These are phyloP conservation scores for Papilio protenor DNA, from an alignment of 2,888 invertebrate genomes.

Conservation along the genomic window DNA sequence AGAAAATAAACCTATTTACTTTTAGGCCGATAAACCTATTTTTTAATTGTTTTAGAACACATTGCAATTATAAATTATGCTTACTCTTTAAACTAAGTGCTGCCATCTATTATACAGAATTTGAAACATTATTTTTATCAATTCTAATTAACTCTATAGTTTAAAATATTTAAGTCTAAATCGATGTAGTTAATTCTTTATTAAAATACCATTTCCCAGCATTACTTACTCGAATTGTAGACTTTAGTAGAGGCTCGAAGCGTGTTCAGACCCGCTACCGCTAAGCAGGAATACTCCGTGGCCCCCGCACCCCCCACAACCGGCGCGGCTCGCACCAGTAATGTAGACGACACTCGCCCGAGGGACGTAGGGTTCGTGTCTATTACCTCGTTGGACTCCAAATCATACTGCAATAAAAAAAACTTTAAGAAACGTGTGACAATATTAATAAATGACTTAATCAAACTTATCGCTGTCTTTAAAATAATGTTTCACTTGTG, in stretches of 20 bases:
- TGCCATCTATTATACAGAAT: neutral
- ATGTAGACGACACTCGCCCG: conserved; percentile 88
- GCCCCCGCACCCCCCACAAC: conserved; percentile 85
- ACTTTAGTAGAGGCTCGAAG: conserved; percentile 85
- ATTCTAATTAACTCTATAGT: neutral
- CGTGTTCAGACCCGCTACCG: conserved; percentile 85
- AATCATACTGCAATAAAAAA: conserved; percentile 80
- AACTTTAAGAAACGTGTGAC: neutral
- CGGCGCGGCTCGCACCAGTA: conserved; percentile 80
- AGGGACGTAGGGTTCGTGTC: conserved; percentile 83
- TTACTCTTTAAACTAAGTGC: neutral
- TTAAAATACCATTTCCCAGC: no score
- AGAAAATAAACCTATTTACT: neutral
- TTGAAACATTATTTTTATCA: neutral
- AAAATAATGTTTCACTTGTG: no score
- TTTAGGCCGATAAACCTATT: no score
- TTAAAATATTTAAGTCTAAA: neutral
- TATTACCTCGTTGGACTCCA: conserved; percentile 85
- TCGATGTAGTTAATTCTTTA: no score
- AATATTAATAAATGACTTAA: no score
- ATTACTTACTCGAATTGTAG: conserved; percentile 68
- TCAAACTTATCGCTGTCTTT: neutral
- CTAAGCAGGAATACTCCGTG: conserved; percentile 91
- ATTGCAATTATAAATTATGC: neutral
- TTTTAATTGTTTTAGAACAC: neutral